Evolutionary conservation across 2,113 vertebrate genomes (phyloP), one percentile per base, ranked within the genome.

Genomic region (Nettapus auritus): DNA sequence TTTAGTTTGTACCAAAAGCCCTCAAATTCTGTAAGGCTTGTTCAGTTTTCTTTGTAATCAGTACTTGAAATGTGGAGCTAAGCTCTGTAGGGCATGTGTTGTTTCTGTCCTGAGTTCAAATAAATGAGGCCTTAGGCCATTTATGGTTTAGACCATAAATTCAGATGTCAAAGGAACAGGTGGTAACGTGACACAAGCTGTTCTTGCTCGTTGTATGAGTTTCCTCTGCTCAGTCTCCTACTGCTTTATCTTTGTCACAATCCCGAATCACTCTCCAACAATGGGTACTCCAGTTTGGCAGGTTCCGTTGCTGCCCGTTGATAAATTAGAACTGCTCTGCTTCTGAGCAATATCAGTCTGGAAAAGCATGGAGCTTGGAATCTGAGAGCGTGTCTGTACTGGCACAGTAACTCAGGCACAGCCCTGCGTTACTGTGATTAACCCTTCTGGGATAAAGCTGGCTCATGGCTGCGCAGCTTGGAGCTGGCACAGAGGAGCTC

Each of bases 121-220:
- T 90, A 95, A 97, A 96, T 93, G 92, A 92, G 36, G 86, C 90
- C 94, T 94, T 79, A 92, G 92, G 90, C 86, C 95, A 76, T 96
- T 94, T 92, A 92, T 73, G 77, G 80, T 93, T 96, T 89, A 96
- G 86, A 62, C 80, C 88, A 96, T 94, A 96, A 93, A 97, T 96
- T 96, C 81, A 95, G 86, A 95, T 96, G 94, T 96, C 94, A 96
- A 81, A 96, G 77, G 69, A 97, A 94, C 94, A 97, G 96, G 93
- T 97, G 93, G 93, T 76, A 96, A 92, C 4, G 83, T 96, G 94
- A 96, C 96, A 96, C 95, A 97, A 96, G 93, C 92, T 97, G 96
- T 96, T 96, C 89, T 89, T 93, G 79, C 76, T 96, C 90, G 53
- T 89, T 93, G 90, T 93, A 73, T 62, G 80, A 86, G 90, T 87